phyloP scores from a whole-genome alignment of 2,113 vertebrate genomes.

The Daphoenositta chrysoptera region DNA sequence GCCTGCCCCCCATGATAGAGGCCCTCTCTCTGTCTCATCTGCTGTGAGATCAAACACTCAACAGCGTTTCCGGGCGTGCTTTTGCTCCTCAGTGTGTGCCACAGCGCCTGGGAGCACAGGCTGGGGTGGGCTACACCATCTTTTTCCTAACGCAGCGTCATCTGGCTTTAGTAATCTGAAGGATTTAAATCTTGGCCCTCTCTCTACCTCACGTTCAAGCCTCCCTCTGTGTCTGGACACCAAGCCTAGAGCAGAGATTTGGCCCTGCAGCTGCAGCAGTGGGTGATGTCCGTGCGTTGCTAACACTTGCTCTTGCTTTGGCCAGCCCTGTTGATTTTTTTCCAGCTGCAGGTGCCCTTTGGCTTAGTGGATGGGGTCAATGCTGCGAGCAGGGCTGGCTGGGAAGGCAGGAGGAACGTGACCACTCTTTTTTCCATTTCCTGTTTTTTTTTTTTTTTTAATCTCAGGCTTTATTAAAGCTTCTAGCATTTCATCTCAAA shows the following conservation, averaged over 20 bases:
- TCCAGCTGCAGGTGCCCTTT: not conserved
- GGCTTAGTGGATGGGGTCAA: not conserved
- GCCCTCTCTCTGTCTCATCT: not conserved
- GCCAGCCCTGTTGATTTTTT: not conserved
- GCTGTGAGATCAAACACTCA: not conserved
- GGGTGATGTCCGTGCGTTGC: fast-evolving
- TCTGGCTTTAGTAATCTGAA: not conserved
- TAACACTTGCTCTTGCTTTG: not conserved
- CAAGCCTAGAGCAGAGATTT: not conserved
- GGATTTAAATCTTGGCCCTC: not conserved
- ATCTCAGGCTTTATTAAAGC: constrained; percentile 46
- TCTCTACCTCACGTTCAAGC: not conserved
- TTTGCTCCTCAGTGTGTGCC: not conserved
- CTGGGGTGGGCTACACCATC: not conserved
- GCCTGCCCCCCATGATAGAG: not conserved
- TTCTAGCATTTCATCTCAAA: constrained; percentile 41
- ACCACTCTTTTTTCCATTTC: not conserved
- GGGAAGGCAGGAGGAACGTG: not conserved
- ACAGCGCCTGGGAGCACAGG: not conserved
- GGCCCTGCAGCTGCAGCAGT: not conserved
- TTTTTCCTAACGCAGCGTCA: not conserved
- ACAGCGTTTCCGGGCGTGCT: not conserved
- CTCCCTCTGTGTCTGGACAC: not conserved
- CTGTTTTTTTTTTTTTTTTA: not conserved
- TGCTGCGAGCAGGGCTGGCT: not conserved